Conservation (phyloP, 2,797 vertebrate genomes). For the Taenioides sp. region DNA sequence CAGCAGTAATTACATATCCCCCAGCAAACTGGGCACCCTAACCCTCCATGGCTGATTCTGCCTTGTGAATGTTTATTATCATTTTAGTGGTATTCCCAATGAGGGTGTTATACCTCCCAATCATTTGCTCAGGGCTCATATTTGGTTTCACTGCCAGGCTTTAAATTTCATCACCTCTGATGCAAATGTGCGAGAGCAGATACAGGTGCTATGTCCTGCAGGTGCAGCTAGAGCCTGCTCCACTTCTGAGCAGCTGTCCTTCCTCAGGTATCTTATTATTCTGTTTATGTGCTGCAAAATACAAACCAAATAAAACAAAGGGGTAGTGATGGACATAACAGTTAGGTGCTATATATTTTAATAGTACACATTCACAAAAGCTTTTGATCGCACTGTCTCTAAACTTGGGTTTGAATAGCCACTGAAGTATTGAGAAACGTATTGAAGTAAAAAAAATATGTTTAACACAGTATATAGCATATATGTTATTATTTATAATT, state of each 20-base stretch:
- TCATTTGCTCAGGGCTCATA: slow-evolving; percentile 28
- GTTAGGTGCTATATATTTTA: not conserved
- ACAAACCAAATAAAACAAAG: not conserved
- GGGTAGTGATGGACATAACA: not conserved
- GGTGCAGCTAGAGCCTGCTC: slow-evolving; percentile 44
- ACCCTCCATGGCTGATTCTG: slow-evolving; percentile 27
- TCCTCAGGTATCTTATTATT: slow-evolving; percentile 6
- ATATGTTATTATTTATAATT: not conserved
- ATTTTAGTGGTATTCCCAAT: slow-evolving; percentile 37
- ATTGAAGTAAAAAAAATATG: not conserved
- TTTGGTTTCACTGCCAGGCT: slow-evolving; percentile 43
- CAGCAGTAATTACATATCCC: slow-evolving; percentile 46
- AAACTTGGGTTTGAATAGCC: not conserved
- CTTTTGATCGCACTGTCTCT: not conserved
- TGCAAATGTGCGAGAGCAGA: slow-evolving; percentile 22
- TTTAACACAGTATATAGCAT: not conserved
- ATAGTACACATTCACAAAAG: not conserved
- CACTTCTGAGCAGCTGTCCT: slow-evolving; percentile 23
- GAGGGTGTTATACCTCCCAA: slow-evolving; percentile 18
- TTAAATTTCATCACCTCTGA: slow-evolving; percentile 50
- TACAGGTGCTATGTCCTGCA: slow-evolving; percentile 30
- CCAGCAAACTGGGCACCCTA: slow-evolving; percentile 29
- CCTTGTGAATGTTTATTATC: slow-evolving; percentile 43
- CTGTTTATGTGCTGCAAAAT: not conserved
- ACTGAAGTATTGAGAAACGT: not conserved